A percentile compares a stretch with the other conserved stretches of the same genome.
Evolutionary conservation across 2,113 vertebrate species (phyloP).

Genomic region (Strix aluco): DNA sequence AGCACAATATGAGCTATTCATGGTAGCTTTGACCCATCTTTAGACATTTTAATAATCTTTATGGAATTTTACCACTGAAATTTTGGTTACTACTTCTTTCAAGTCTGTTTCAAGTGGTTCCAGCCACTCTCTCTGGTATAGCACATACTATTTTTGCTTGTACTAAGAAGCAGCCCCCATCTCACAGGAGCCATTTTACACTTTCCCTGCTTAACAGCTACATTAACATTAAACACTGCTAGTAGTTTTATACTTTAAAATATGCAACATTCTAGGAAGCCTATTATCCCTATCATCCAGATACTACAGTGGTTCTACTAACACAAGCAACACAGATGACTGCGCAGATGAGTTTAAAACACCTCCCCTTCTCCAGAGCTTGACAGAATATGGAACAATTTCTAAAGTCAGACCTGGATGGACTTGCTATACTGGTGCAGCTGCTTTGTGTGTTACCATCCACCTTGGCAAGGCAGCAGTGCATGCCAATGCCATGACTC

Average conservation of each 20-base stretch:
- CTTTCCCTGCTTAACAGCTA: neutral
- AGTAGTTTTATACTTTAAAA: neutral
- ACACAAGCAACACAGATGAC: neutral
- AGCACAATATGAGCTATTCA: neutral
- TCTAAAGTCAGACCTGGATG: neutral
- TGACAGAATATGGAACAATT: slow-evolving; percentile 4
- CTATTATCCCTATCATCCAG: neutral
- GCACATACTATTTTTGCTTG: neutral
- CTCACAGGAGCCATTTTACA: neutral
- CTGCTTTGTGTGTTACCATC: neutral
- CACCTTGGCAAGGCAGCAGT: neutral
- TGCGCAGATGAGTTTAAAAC: neutral
- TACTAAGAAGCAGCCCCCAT: neutral
- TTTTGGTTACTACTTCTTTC: neutral
- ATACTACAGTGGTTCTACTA: neutral
- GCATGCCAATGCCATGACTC: neutral
- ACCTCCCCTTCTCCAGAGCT: neutral
- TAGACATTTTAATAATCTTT: neutral
- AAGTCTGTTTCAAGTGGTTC: neutral
- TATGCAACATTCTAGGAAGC: neutral
- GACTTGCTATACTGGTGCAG: slow-evolving; percentile 29
- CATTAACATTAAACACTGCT: neutral
- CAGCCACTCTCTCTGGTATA: neutral
- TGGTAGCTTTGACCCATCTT: neutral
- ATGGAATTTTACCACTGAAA: neutral